Percentiles rank a stretch among this genome's conserved stretches.
Evolutionary conservation across 1,140 invertebrate species (phyloP).

Genomic region (Harpegnathos saltator): DNA sequence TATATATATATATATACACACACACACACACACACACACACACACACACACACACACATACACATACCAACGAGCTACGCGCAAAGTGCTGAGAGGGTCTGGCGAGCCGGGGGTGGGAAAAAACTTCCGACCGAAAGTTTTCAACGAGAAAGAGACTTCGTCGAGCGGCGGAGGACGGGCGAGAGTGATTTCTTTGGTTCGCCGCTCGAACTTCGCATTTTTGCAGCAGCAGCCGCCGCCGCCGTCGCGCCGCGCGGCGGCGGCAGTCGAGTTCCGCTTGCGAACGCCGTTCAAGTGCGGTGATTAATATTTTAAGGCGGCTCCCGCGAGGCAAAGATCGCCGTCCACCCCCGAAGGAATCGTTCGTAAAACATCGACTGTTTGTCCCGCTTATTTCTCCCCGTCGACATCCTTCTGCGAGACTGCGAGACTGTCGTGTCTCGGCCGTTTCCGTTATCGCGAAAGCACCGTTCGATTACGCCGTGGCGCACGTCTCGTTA

Average conservation of each 20-base stretch:
- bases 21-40: neutral
- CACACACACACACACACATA: neutral
- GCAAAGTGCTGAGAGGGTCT: constrained; percentile 6
- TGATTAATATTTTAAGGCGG: constrained; percentile 54
- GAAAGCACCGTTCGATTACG: too few relatives aligned
- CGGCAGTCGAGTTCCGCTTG: constrained; percentile 15
- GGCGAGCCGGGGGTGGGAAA: constrained; percentile 9
- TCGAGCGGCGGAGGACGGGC: constrained; percentile 27
- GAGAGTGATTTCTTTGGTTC: constrained; percentile 80
- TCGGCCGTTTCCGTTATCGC: too few relatives aligned
- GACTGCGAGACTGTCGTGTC: too few relatives aligned
- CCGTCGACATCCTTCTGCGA: too few relatives aligned
- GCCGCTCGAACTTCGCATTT: constrained; percentile 73
- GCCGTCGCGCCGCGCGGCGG: too few relatives aligned
- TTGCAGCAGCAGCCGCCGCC: constrained; percentile 31
- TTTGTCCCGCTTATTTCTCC: constrained; percentile 30
- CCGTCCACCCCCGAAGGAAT: constrained; percentile 33
- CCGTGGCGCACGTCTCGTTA: too few relatives aligned
- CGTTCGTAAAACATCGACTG: constrained; percentile 30
- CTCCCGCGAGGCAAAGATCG: constrained; percentile 14
- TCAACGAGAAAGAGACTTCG: constrained; percentile 63
- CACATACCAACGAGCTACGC: neutral
- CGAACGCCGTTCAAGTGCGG: constrained; percentile 25
- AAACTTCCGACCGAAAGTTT: constrained; percentile 80
- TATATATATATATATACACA: constrained; percentile 11